A percentile compares a stretch with the other conserved stretches of the same genome.
Evolutionary conservation across 1,140 invertebrate species (phyloP).

Genomic region (Metaphire vulgaris): DNA sequence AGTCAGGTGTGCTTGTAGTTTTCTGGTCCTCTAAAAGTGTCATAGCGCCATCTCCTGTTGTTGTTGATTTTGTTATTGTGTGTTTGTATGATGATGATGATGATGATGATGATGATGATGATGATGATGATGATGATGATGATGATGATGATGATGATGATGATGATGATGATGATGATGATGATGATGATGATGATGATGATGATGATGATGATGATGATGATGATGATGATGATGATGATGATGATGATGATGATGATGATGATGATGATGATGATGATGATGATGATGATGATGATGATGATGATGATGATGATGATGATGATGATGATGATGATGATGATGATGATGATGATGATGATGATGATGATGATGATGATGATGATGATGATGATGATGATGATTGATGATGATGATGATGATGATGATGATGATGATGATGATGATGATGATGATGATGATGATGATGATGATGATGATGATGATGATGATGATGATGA

Average conservation of each 20-base stretch:
- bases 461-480: slow-evolving; percentile 10
- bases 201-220: slow-evolving; percentile 16
- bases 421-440: slow-evolving; percentile 13
- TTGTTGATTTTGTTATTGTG: neutral
- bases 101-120: neutral
- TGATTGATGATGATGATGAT: slow-evolving; percentile 1
- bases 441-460: slow-evolving; percentile 1
- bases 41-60: slow-evolving; percentile 61
- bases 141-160: slow-evolving; percentile 42
- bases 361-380: slow-evolving; percentile 6
- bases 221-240: slow-evolving; percentile 15
- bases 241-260: slow-evolving; percentile 45
- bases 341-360: slow-evolving; percentile 16
- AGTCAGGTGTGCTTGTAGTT: too few species aligned
- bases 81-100: slow-evolving; percentile 43
- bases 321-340: slow-evolving; percentile 12
- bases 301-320: slow-evolving; percentile 7
- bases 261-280: slow-evolving; percentile 34
- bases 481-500: slow-evolving; percentile 17
- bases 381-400: slow-evolving; percentile 13
- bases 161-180: neutral
- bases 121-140: slow-evolving; percentile 11
- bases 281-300: slow-evolving; percentile 38
- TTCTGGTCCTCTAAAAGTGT: slow-evolving; percentile 69
- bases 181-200: slow-evolving; percentile 7